Base-by-base conservation (phyloP, 2,797 vertebrate genomes). In the Meda fulgida region DNA sequence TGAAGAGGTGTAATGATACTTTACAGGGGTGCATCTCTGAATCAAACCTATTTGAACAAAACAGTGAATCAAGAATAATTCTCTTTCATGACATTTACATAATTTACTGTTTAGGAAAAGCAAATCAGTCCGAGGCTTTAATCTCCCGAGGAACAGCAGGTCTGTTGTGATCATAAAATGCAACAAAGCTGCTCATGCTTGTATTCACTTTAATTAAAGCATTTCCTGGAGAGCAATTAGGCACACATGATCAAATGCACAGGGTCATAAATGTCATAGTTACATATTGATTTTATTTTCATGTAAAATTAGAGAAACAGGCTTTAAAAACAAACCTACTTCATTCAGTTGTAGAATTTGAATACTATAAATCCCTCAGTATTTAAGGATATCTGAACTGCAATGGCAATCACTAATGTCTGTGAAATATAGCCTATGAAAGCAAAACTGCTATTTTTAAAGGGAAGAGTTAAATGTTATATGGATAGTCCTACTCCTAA, bases 1-100 rank as follows among this genome's bases (percentile, higher is more conserved):
- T 87, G 97, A 97, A n/a, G 97, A 98, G 79, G 97, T 96, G 94
- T 98, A 98, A 94, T 98, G 97, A 90, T 98, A 98, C 90, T 97
- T 97, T 88, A 98, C 96, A 76, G 97, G 93, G 58, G 93, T 96
- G 88, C 97, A 98, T 91, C 97, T 96, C 87, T 97, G 94, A 91
- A 98, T 96, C 81, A 97, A 89, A 81, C 97, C 97, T 98, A 92
- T 8, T 73, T 55, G 65, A 34, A 81, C 23, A 86, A 72, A 43
- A 85, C 29, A 87, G 2, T 70, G 40, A 77, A 83, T 79, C 72
- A 80, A 83, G 87, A 7, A 40, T 7, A 14, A 77, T 13, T 34
- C 26, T 21, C 26, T 36, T 34, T 48, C 18, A 75, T 81, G 60
- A 80, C 34, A 65, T 80, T 79, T 53, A 73, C 14, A 83, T 31